These are phyloP conservation scores for Lacerta bilineata DNA, from an alignment of 2,797 vertebrate species.

Conservation along the genomic window DNA sequence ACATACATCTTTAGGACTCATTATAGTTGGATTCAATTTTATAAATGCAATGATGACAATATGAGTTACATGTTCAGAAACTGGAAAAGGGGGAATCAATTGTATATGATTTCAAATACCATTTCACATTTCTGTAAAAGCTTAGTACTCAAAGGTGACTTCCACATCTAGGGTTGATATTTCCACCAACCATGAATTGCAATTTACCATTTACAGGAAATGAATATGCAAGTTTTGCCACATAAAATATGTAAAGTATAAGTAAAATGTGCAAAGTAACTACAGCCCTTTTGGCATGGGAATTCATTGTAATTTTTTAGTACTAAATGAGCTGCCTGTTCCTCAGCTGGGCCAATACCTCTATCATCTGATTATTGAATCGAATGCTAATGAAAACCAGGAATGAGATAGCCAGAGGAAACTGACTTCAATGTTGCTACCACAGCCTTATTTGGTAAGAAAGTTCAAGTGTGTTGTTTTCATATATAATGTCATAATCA, in stretches of 20 bases:
- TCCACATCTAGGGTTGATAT: background rate
- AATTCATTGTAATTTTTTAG: background rate
- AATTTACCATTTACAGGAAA: background rate
- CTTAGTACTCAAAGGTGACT: background rate
- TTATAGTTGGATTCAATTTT: background rate
- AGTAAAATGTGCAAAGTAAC: constrained; percentile 6
- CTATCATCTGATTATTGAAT: constrained; percentile 61
- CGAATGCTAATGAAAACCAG: constrained; percentile 50
- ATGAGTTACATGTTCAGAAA: background rate
- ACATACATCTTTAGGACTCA: background rate
- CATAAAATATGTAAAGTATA: too few species aligned
- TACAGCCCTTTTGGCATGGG: background rate
- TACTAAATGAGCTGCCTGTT: background rate
- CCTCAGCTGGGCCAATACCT: constrained; percentile 18
- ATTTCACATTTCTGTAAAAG: background rate
- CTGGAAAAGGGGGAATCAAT: background rate
- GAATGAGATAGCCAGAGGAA: constrained; percentile 47
- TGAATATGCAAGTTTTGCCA: background rate
- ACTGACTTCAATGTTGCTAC: constrained; percentile 52
- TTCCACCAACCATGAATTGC: background rate
- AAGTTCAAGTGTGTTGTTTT: constrained; percentile 47
- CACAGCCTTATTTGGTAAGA: constrained; percentile 63
- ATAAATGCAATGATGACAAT: background rate
- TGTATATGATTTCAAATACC: background rate
- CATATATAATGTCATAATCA: constrained; percentile 59